Evolutionary conservation across 1,140 invertebrate species (phyloP), one percentile per base, ranked within the genome.

Genomic region (Sitophilus oryzae): DNA sequence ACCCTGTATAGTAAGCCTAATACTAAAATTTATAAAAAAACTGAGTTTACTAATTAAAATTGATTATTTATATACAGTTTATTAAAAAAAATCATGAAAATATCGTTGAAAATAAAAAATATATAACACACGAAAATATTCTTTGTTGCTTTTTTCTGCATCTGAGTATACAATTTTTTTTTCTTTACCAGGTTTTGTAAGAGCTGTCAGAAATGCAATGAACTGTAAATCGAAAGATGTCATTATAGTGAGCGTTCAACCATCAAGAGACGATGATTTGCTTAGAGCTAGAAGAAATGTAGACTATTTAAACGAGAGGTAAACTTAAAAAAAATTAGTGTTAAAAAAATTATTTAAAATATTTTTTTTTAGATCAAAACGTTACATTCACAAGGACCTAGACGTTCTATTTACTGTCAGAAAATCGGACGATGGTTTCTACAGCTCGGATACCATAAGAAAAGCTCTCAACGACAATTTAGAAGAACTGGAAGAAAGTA

Each of bases 371-470:
- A 54, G 52, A 25, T 5, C 36, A 2, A 57, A 52, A 52, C 55
- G 55, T 22, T 60, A 66, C 37, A 44, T 65, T 6, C 62, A 65
- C 45, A 63, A 66, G 74, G 78, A 95, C 70, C 76, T 96, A 2
- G 92, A 96, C 71, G 84, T 96, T 6, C 76, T 95, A 0, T 89
- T 98, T 65, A 85, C 88, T 5, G 89, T 96, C 0, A 79, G 82
- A 21, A 86, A 83, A 62, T 71, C 75, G 14, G 73, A 78, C 35
- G 53, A 71, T 9, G 73, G 71, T 38, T 71, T 60, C 60, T 70
- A 62, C 60, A 69, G 78, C 0, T 77, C 84, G 3, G 79, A 84
- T 46, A 76, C 73, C 8, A 78, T 90, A 9, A 73, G 82, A 2
- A 80, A 85, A 48, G 80, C 78, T 0, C 66, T 91, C 10, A 81